Percentiles rank a stretch among this genome's conserved stretches.
These are phyloP conservation scores for Melanaphis sacchari DNA, from an alignment of 1,140 invertebrate genomes.

Conservation along the genomic window DNA sequence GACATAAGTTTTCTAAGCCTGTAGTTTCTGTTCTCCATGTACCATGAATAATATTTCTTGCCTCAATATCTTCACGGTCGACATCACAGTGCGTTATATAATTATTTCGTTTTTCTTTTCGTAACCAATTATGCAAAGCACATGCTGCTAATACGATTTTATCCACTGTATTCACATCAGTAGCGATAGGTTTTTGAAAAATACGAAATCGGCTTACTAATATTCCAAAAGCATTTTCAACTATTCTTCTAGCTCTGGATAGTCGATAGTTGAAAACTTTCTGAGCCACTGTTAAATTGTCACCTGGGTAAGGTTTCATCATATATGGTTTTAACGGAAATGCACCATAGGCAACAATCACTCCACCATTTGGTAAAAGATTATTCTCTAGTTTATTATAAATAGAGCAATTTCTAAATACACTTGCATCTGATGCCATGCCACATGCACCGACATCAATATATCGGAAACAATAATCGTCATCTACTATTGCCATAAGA, in stretches of 20 bases:
- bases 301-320: constrained; percentile 51
- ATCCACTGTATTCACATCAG: constrained; percentile 60
- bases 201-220: constrained; percentile 64
- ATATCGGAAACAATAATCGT: constrained; percentile 62
- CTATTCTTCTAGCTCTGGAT: constrained; percentile 18
- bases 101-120: constrained; percentile 21
- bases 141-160: constrained; percentile 60
- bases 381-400: constrained; percentile 59
- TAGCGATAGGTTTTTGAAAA: constrained; percentile 62
- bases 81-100: constrained; percentile 31
- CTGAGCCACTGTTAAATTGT: constrained; percentile 59
- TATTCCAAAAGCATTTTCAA: constrained; percentile 66
- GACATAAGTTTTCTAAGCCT: constrained; percentile 61
- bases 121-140: constrained; percentile 61
- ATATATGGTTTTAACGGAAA: constrained; percentile 57
- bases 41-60: constrained; percentile 56
- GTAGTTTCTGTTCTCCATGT: constrained; percentile 26
- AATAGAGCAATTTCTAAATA: constrained; percentile 60
- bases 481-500: constrained; percentile 63
- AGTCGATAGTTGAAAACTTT: constrained; percentile 64
- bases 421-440: constrained; percentile 62
- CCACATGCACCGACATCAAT: constrained; percentile 62
- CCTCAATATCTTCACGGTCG: constrained; percentile 44
- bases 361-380: constrained; percentile 42
- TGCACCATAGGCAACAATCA: constrained; percentile 57